These are phyloP conservation scores for Mythimna pallens DNA, from an alignment of 2,888 invertebrate genomes.

Conservation along the genomic window DNA sequence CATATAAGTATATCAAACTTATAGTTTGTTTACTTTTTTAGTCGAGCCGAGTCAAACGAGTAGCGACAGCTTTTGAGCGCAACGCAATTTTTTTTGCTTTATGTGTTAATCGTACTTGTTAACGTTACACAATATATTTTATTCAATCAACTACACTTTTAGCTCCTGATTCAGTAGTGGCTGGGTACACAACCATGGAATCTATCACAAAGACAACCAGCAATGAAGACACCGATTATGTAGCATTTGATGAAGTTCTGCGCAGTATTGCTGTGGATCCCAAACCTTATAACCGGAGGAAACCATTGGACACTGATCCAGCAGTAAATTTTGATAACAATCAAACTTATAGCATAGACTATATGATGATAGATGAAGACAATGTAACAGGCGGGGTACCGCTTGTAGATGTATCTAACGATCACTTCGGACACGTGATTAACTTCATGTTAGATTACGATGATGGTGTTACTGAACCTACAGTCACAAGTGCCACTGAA, in stretches of 20 bases:
- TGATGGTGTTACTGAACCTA: conserved; percentile 25
- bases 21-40: too few species aligned
- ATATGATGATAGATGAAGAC: conserved; percentile 58
- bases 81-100: background rate
- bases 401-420: background rate
- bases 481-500: conserved; percentile 44
- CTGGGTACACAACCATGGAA: background rate
- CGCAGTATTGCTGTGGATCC: conserved; percentile 67
- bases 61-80: too few species aligned
- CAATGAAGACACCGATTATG: conserved; percentile 62
- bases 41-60: too few species aligned
- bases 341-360: conserved; percentile 49
- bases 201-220: conserved; percentile 6
- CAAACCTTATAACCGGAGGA: conserved; percentile 64
- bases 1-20: background rate
- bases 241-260: conserved; percentile 76
- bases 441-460: conserved; percentile 32
- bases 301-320: conserved; percentile 54
- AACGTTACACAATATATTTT: background rate
- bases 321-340: conserved; percentile 45
- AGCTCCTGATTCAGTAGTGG: background rate
- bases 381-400: conserved; percentile 30
- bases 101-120: background rate
- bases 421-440: conserved; percentile 28
- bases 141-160: background rate